Base-by-base conservation (phyloP, 2,888 invertebrate species). In the Hyles lineata region DNA sequence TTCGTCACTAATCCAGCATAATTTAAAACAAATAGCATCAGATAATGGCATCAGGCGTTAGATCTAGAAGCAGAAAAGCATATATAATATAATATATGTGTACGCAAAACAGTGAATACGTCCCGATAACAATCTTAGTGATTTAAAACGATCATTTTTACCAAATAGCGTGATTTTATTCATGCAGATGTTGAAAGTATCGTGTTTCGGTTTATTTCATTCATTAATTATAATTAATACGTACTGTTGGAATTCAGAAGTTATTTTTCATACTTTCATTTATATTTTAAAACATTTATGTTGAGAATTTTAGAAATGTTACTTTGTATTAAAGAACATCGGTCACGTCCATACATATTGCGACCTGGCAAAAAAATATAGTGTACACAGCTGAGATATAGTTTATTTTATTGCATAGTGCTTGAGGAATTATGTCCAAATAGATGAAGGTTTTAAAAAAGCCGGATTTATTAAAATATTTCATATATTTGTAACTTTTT, bases 221-320 rank as follows among this genome's bases (percentile, higher is more conserved):
- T 67, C 43, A 67, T 67, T 67, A 43, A 67, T 67, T 67, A 67
- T 50, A 67, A 67, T 67, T 50, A 67, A 67, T 67, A 67, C 50
- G 50, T 23, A 15, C 63, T 19, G 43, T 67, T 67, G 23, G 50
- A 23, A 67, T 67, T 43, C 63, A 50, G 7, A 21, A 17, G 43
- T 17, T 67, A 67, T 67, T 67, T 67, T 67, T 67, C 67, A 67
- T 67, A 50, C 67, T 67, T 67, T 67, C 67, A 43, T 50, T 43
- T 67, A 23, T 15, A 62, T 62, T 62, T 55, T 55, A 55, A 55
- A 55, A 62, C 19, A 61, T 61, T 61, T 32, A 19, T 67, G 67
- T 50, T 23, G 23, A 23, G 43, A 43, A 43, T 50, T 63, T 67
- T 9, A 23, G 21, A 23, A 35, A 8, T 11, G 21, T 43, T 21